These are phyloP conservation scores for Nasua narica DNA, from an alignment of 2,797 vertebrate genomes.

Conservation along the genomic window DNA sequence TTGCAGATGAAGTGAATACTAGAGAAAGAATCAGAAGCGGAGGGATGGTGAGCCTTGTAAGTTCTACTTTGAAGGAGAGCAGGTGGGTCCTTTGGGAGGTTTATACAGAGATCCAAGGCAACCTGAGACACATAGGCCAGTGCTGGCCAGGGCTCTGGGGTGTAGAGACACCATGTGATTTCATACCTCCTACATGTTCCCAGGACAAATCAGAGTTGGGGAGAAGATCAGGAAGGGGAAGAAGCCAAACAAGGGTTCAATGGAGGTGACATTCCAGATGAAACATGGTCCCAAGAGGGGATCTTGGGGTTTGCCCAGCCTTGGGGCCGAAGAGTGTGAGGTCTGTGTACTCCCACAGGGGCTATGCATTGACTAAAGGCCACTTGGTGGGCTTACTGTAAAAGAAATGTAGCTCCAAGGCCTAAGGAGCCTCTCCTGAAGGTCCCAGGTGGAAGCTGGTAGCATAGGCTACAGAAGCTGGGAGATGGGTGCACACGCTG, in stretches of 20 bases:
- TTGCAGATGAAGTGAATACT: neutral
- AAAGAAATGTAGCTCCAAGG: neutral
- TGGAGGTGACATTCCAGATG: neutral
- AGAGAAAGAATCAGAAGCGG: neutral
- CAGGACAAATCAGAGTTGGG: neutral
- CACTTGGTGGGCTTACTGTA: neutral
- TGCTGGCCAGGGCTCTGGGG: neutral
- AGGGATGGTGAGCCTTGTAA: rapidly evolving
- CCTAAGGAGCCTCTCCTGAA: neutral
- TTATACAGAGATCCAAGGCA: neutral
- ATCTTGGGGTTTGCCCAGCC: neutral
- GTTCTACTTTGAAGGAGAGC: too few species aligned
- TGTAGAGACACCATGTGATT: too few species aligned
- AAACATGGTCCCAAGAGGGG: neutral
- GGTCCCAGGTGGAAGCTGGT: neutral
- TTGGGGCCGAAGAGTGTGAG: rapidly evolving
- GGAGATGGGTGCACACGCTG: too few species aligned
- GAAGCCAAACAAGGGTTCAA: neutral
- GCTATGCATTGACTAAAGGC: neutral
- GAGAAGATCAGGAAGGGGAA: neutral
- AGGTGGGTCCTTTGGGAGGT: neutral
- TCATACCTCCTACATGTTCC: neutral
- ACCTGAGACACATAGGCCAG: neutral
- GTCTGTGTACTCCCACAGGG: rapidly evolving
- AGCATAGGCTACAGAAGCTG: neutral